A percentile compares a stretch with the other conserved stretches of the same genome.
phyloP scores from a whole-genome alignment of 2,888 invertebrate species.

The Amphimallon solstitiale region DNA sequence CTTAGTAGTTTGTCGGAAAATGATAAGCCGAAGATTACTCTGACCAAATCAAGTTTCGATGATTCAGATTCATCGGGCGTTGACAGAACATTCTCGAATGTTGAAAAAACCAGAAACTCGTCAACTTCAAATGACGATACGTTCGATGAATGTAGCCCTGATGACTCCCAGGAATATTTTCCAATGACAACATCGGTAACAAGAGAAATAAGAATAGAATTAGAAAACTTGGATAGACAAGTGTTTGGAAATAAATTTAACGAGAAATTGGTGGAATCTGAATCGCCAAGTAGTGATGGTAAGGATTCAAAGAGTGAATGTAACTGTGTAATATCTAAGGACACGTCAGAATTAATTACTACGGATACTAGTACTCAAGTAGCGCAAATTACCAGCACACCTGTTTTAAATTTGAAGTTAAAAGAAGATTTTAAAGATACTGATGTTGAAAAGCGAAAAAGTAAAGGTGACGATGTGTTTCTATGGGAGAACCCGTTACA shows the following conservation, averaged over 20 bases:
- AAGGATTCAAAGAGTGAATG: constrained; percentile 39
- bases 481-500: constrained; percentile 84
- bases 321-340: constrained; percentile 35
- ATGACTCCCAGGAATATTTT: constrained; percentile 84
- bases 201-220: constrained; percentile 80
- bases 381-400: constrained; percentile 31
- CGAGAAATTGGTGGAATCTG: constrained; percentile 49
- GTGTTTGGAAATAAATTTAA: constrained; percentile 74
- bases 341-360: constrained; percentile 35
- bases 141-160: constrained; percentile 76
- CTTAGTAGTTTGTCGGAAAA: constrained; percentile 43
- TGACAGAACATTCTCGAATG: constrained; percentile 49
- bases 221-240: constrained; percentile 86
- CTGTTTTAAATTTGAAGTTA: constrained; percentile 41
- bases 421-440: constrained; percentile 1
- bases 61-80: constrained; percentile 65
- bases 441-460: constrained; percentile 34
- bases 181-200: constrained; percentile 91
- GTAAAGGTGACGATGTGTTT: constrained; percentile 66
- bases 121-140: constrained; percentile 58
- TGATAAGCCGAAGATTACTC: constrained; percentile 63
- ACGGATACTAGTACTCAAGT: constrained; percentile 39
- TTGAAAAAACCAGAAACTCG: constrained; percentile 55
- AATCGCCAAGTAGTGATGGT: constrained; percentile 41
- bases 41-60: constrained; percentile 64